phyloP scores from a whole-genome alignment of 1,140 invertebrate species.

The Parapsyche elsis region DNA sequence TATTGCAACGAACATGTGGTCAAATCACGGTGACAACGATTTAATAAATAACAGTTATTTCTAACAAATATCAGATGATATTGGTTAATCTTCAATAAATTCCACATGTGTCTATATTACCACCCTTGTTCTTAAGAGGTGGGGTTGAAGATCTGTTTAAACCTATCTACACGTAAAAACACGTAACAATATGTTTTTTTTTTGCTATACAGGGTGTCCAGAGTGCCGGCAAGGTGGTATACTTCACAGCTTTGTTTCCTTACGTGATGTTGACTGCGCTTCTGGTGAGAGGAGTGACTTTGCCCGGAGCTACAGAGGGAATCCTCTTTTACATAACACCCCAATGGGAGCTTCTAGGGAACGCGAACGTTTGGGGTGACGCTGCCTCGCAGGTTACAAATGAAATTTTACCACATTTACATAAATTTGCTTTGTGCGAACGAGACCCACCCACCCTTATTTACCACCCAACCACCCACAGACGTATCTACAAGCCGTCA shows the following conservation, averaged over 20 bases:
- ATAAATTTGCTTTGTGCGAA: slow-evolving; percentile 17
- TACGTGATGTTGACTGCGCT: slow-evolving; percentile 79
- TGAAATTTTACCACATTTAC: slow-evolving; percentile 17
- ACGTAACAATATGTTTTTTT: slow-evolving; percentile 26
- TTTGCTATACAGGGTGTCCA: slow-evolving; percentile 71
- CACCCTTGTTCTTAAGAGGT: too few relatives aligned
- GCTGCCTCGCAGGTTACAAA: slow-evolving; percentile 68
- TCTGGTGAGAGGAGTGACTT: slow-evolving; percentile 76
- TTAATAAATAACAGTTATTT: too few relatives aligned
- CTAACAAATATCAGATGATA: too few relatives aligned
- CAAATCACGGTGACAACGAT: too few relatives aligned
- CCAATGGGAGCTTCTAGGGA: slow-evolving; percentile 74
- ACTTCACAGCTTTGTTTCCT: slow-evolving; percentile 81
- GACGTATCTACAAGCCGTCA: background rate
- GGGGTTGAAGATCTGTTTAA: too few relatives aligned
- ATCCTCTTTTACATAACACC: slow-evolving; percentile 82
- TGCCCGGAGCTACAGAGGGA: slow-evolving; percentile 78
- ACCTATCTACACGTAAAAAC: too few relatives aligned
- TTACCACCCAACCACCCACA: background rate
- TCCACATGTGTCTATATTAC: too few relatives aligned
- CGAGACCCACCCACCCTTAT: background rate
- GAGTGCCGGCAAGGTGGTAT: slow-evolving; percentile 85
- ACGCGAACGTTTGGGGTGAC: slow-evolving; percentile 72
- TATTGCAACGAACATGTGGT: too few relatives aligned
- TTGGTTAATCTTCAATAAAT: too few relatives aligned